Percentiles rank a stretch among this genome's conserved stretches.
These are phyloP conservation scores for Xerus rutilus DNA, from an alignment of 2,797 vertebrate species.

Conservation along the genomic window DNA sequence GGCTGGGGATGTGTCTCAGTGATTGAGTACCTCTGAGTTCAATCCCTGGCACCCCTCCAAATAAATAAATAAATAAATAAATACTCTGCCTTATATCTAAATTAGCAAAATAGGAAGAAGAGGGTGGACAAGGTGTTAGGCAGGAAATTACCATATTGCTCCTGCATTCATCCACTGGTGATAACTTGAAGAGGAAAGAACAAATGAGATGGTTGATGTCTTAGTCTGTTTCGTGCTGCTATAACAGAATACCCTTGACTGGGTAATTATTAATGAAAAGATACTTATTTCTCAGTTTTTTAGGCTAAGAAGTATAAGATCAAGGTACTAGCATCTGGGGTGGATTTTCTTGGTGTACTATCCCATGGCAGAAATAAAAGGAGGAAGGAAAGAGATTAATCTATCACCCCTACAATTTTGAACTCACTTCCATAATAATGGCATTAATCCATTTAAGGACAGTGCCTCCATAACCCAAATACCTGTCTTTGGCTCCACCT, in stretches of 20 bases:
- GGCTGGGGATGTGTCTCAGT: too few relatives aligned
- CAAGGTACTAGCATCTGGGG: neutral
- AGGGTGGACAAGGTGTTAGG: neutral
- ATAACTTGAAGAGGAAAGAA: neutral
- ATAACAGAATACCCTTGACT: neutral
- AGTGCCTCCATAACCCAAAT: neutral
- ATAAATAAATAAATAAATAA: neutral
- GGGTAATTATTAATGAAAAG: neutral
- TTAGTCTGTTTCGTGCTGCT: neutral
- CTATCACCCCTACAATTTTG: neutral
- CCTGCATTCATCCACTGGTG: neutral
- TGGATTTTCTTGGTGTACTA: neutral
- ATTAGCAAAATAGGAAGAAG: neutral
- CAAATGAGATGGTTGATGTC: neutral
- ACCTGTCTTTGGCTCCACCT: neutral
- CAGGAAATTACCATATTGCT: neutral
- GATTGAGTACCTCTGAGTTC: too few relatives aligned
- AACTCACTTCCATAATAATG: too few relatives aligned
- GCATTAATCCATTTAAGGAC: neutral
- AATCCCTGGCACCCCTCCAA: too few relatives aligned
- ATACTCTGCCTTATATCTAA: neutral
- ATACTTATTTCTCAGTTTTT: neutral
- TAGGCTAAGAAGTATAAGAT: neutral
- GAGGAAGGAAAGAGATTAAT: neutral
- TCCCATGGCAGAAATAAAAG: neutral